Conservation (phyloP, 2,113 vertebrate genomes). For the Hirundichthys speculiger region DNA sequence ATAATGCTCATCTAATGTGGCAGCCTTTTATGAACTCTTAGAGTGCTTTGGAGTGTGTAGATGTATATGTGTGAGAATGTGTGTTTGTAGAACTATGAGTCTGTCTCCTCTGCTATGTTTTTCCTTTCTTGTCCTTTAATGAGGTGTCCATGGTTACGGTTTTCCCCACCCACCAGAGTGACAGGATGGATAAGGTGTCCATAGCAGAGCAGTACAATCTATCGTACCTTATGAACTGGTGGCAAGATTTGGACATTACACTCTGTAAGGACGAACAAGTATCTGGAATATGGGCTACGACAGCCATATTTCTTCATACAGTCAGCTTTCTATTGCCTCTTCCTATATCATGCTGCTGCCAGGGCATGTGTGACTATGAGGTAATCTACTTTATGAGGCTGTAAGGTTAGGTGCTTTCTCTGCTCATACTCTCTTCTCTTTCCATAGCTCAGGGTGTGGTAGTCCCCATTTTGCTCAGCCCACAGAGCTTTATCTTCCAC, state of each 20-base stretch:
- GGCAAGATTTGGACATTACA: slow-evolving; percentile 32
- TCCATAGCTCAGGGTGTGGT: slow-evolving; percentile 14
- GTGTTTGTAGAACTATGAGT: slow-evolving; percentile 20
- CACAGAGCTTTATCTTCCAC: slow-evolving; percentile 43
- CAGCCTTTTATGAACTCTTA: slow-evolving; percentile 35
- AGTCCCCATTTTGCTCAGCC: slow-evolving; percentile 21
- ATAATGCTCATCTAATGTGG: slow-evolving; percentile 30
- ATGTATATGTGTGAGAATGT: slow-evolving; percentile 17
- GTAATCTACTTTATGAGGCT: slow-evolving; percentile 42
- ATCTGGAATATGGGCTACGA: slow-evolving; percentile 34
- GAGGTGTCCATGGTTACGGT: slow-evolving; percentile 49
- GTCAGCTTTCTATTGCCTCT: slow-evolving; percentile 40
- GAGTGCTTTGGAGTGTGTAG: slow-evolving; percentile 27
- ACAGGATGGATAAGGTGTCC: slow-evolving; percentile 44
- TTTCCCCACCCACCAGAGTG: slow-evolving; percentile 26
- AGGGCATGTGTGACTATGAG: slow-evolving; percentile 22
- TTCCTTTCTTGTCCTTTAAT: slow-evolving; percentile 36
- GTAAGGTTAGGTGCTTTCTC: slow-evolving; percentile 30
- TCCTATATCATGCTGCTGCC: slow-evolving; percentile 34
- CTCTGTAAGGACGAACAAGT: slow-evolving; percentile 50
- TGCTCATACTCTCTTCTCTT: slow-evolving; percentile 12
- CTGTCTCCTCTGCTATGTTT: slow-evolving; percentile 28
- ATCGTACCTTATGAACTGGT: slow-evolving; percentile 45
- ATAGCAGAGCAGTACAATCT: slow-evolving; percentile 30
- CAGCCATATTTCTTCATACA: slow-evolving; percentile 50